Base-by-base conservation (phyloP, 2,888 invertebrate species). In the Stenoptilia bipunctidactyla region DNA sequence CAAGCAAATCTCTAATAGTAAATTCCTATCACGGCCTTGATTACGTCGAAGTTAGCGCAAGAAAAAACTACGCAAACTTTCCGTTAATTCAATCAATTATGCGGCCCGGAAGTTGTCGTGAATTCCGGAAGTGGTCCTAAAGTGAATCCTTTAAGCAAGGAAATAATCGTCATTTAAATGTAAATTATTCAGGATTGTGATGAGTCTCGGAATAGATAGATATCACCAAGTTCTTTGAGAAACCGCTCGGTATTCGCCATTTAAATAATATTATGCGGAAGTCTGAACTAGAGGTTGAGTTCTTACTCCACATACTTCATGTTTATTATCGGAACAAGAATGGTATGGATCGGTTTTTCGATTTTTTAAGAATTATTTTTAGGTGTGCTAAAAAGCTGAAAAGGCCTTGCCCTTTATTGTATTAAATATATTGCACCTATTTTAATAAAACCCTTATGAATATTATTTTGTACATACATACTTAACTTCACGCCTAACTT, bases 151-250 rank as follows among this genome's bases (percentile, higher is more conserved):
- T 69, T 63, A 68, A 72, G 74, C 71, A 73, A 66, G 66, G 58
- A 64, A 68, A 68, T 76, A 75, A 76, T 73, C 67, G 68, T 64
- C 61, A 71, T 75, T 76, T 68, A 67, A 61, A 76, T 76, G 75
- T 63, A 62, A 76, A 76, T 76, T 66, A 48, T 40, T 65, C 49
- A 40, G 42, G 20, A 8, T 20, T 20, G 20, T 5, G 20, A 39
- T 48, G 48, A 58, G 51, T 62, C 63, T 66, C 63, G 58, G 63
- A 56, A 59, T 59, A 56, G 46, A 64, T 73, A 66, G 56, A 58
- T 62, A 66, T 55, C 55, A 56, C 45, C 38, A 54, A 66, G 58
- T 65, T 67, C 56, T 61, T 55, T 45, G 67, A 69, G 63, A 62
- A 69, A 69, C n/a, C n/a, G 20, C 20, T 20, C 20, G 20, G 4